Evolutionary conservation across 2,113 vertebrate genomes (phyloP).

Genomic region (Athene cunicularia): DNA sequence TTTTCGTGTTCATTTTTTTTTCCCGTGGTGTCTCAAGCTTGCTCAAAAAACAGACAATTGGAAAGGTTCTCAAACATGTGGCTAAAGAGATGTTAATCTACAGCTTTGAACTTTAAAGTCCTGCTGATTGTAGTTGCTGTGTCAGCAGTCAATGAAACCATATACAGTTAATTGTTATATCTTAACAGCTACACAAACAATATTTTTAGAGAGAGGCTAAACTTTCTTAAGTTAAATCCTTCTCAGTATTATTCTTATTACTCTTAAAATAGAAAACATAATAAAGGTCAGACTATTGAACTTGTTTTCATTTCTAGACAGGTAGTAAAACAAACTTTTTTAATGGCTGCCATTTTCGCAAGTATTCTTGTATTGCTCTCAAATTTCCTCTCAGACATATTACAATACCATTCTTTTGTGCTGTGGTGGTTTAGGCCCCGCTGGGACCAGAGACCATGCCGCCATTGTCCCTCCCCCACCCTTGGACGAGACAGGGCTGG

Average conservation of each 20-base stretch:
- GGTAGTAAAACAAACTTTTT: background rate
- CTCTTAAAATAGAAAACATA: background rate
- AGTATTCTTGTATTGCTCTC: background rate
- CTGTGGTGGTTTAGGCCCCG: no score
- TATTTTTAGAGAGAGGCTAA: background rate
- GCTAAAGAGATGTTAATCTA: background rate
- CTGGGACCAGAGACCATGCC: no score
- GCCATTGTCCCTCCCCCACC: no score
- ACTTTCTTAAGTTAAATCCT: background rate
- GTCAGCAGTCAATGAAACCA: background rate
- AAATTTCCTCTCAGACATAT: background rate
- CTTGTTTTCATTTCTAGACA: background rate
- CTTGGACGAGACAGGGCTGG: no score
- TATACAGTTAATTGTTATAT: background rate
- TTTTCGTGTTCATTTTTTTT: background rate
- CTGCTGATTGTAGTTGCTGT: background rate
- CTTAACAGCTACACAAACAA: background rate
- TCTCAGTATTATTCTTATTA: rapidly evolving
- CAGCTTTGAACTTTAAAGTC: background rate
- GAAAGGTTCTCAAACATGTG: background rate
- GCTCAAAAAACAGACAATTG: background rate
- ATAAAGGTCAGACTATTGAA: background rate
- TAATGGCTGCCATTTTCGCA: background rate
- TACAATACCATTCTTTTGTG: background rate
- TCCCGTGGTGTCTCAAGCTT: background rate